Conservation (phyloP, 2,113 vertebrate genomes). For the Gavia stellata region DNA sequence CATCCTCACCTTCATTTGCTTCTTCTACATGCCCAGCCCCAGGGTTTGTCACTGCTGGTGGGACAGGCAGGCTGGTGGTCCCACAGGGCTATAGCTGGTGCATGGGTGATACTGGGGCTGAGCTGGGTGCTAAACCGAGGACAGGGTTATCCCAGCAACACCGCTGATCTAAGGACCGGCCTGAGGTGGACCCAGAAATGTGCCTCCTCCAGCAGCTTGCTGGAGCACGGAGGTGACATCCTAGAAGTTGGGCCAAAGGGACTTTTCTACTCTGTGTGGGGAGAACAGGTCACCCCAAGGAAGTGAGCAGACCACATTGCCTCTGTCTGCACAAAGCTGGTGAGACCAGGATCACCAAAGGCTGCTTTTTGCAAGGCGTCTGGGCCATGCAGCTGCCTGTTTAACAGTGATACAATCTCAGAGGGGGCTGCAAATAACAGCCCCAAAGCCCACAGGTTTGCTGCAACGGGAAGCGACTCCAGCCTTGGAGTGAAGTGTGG, state of each 20-base stretch:
- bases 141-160: not conserved
- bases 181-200: rapidly evolving
- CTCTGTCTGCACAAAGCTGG: no score
- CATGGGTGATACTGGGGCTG: not conserved
- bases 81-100: not conserved
- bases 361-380: not conserved
- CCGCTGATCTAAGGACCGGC: not conserved
- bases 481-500: not conserved
- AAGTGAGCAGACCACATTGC: rapidly evolving
- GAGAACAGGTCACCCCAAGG: not conserved
- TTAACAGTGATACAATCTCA: not conserved
- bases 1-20: not conserved
- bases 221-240: not conserved
- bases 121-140: not conserved
- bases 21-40: not conserved
- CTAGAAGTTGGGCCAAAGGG: not conserved
- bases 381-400: not conserved
- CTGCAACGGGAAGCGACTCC: not conserved
- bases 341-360: not conserved
- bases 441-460: not conserved
- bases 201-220: not conserved
- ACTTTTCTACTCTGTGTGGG: rapidly evolving
- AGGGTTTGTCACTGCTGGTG: not conserved
- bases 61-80: not conserved
- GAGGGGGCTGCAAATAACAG: not conserved